phyloP scores from a whole-genome alignment of 2,113 vertebrate genomes.

The Anolis sagrei region DNA sequence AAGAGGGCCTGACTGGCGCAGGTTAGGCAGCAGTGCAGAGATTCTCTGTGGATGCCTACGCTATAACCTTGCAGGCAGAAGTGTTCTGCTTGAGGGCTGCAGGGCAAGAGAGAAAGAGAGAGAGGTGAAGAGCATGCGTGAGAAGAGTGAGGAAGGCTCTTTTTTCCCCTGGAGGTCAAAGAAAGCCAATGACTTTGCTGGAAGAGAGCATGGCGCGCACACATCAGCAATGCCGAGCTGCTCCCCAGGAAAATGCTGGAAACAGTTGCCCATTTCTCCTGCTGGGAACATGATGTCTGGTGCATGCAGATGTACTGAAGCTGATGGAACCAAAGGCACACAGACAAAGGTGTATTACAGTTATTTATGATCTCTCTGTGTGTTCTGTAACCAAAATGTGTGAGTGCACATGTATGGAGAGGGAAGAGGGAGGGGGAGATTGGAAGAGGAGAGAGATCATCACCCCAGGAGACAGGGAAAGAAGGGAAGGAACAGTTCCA shows the following conservation, averaged over 20 bases:
- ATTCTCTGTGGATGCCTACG: neutral
- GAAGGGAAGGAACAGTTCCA: neutral
- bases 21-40: neutral
- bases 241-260: rapidly evolving
- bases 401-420: neutral
- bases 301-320: neutral
- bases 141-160: neutral
- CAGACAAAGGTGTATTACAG: rapidly evolving
- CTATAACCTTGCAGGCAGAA: conserved; percentile 6
- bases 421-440: no score
- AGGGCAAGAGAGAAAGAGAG: neutral
- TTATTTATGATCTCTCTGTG: rapidly evolving
- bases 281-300: neutral
- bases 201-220: neutral
- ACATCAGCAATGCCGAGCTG: neutral
- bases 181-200: conserved; percentile 26
- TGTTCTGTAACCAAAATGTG: neutral
- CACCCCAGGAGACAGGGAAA: neutral
- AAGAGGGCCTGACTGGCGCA: neutral
- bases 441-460: neutral
- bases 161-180: neutral
- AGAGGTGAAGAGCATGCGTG: neutral
- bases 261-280: neutral
- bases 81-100: neutral
- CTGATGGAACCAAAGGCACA: neutral